These are phyloP conservation scores for Ctenopoma multispine DNA, from an alignment of 2,797 vertebrate genomes.

Conservation along the genomic window DNA sequence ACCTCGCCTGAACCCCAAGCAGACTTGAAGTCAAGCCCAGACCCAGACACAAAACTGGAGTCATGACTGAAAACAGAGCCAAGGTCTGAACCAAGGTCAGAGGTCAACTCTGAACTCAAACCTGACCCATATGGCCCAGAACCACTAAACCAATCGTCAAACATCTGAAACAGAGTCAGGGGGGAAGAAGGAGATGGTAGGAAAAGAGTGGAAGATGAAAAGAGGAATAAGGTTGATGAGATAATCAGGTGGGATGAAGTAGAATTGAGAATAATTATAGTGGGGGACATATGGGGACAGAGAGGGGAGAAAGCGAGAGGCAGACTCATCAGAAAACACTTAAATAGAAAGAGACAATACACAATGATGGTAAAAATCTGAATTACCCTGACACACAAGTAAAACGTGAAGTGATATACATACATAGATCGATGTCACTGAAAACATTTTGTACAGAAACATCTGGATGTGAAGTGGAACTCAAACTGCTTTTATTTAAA, in stretches of 20 bases:
- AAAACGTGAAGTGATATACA: neutral
- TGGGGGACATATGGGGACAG: neutral
- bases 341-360: neutral
- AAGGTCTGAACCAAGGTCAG: slow-evolving; percentile 53
- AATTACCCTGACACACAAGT: neutral
- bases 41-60: slow-evolving; percentile 62
- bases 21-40: slow-evolving; percentile 66
- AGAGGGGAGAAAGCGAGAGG: neutral
- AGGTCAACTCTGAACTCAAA: slow-evolving; percentile 56
- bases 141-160: slow-evolving; percentile 82
- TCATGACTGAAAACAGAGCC: slow-evolving; percentile 64
- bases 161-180: slow-evolving; percentile 73
- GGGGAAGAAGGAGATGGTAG: slow-evolving; percentile 5
- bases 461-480: neutral
- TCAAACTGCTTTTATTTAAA: neutral
- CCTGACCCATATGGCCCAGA: slow-evolving; percentile 73
- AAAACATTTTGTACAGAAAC: too few species aligned
- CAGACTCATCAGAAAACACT: slow-evolving; percentile 7
- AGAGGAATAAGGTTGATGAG: neutral
- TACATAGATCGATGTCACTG: too few species aligned
- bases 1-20: slow-evolving; percentile 77
- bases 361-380: neutral
- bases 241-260: neutral
- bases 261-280: neutral
- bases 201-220: neutral